A percentile compares a stretch with the other conserved stretches of the same genome.
phyloP scores from a whole-genome alignment of 1,140 invertebrate genomes.

The Danaus plexippus region DNA sequence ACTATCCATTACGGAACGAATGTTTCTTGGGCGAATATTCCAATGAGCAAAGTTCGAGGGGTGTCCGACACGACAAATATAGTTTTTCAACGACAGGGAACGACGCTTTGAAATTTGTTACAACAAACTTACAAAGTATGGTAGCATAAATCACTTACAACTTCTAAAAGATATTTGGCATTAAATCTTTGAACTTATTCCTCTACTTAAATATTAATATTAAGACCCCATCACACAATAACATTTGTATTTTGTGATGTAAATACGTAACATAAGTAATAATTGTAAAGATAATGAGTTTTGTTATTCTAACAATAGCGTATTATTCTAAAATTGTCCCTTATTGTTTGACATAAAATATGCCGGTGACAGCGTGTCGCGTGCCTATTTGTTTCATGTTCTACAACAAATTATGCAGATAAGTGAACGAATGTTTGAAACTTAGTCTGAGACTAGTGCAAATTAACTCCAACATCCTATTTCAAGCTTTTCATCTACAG shows the following conservation, averaged over 20 bases:
- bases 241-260: background rate
- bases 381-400: slow-evolving; percentile 58
- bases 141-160: slow-evolving; percentile 43
- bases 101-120: slow-evolving; percentile 51
- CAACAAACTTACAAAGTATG: slow-evolving; percentile 32
- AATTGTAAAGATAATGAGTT: slow-evolving; percentile 42
- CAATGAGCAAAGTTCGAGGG: slow-evolving; percentile 58
- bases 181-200: no score
- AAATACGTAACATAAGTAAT: slow-evolving; percentile 21
- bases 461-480: slow-evolving; percentile 57
- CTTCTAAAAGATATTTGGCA: slow-evolving; percentile 21
- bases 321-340: slow-evolving; percentile 57
- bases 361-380: slow-evolving; percentile 48
- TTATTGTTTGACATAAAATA: slow-evolving; percentile 57
- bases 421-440: slow-evolving; percentile 57
- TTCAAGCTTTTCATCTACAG: slow-evolving; percentile 47
- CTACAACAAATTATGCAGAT: slow-evolving; percentile 61
- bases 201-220: no score
- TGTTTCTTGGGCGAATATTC: slow-evolving; percentile 62
- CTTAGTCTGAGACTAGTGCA: slow-evolving; percentile 53
- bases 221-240: background rate
- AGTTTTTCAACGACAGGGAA: slow-evolving; percentile 57
- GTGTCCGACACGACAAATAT: slow-evolving; percentile 55
- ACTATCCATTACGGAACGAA: slow-evolving; percentile 60
- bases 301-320: slow-evolving; percentile 41